Evolutionary conservation across 2,797 vertebrate genomes (phyloP), one percentile per base, ranked within the genome.

Genomic region (Dipus sagitta): DNA sequence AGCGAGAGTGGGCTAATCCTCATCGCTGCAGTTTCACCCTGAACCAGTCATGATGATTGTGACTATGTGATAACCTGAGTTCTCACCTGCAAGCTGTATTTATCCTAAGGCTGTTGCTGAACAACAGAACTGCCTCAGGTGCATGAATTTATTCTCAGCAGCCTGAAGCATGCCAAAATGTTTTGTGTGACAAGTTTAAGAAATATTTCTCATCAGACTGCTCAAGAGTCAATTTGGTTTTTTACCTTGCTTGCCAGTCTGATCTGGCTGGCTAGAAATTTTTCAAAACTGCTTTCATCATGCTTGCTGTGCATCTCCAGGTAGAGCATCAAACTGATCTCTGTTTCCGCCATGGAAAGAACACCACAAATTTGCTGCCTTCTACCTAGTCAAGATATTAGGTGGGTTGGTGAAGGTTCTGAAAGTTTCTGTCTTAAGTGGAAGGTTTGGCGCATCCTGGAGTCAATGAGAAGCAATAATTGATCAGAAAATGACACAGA

Each of bases 61-160:
- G 47, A 65, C 82, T 74, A 85, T 1, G 7, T 3, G 47, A 54
- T n/a, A 71, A 83, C 42, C 70, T 47, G 15, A 42, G 86, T 68
- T 65, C 65, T 32, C 17, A 47, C 34, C 80, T 93, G n/a, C 6
- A 0, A 81, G 62, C 28, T 93, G 64, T 54, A 30, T 4, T 86
- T 96, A 54, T 96, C 93, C 93, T 93, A 78, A 95, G 88, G 93
- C 93, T 95, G 32, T 81, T 94, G 34, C 64, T 54, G n/a, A 94
- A 89, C 77, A 93, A 75, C 80, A 62, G 77, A 94, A 93, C 67
- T 74, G 90, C 92, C 80, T 94, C 47, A 60, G 65, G 93, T 93
- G 82, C 52, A 82, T 42, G 34, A 81, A 94, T 96, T 94, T 87
- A 94, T 95, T 92, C 94, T 75, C 47, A 95, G 86, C n/a, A 95